These are phyloP conservation scores for Ptilorrhoa leucosticta DNA, from an alignment of 2,113 vertebrate genomes.

Conservation along the genomic window DNA sequence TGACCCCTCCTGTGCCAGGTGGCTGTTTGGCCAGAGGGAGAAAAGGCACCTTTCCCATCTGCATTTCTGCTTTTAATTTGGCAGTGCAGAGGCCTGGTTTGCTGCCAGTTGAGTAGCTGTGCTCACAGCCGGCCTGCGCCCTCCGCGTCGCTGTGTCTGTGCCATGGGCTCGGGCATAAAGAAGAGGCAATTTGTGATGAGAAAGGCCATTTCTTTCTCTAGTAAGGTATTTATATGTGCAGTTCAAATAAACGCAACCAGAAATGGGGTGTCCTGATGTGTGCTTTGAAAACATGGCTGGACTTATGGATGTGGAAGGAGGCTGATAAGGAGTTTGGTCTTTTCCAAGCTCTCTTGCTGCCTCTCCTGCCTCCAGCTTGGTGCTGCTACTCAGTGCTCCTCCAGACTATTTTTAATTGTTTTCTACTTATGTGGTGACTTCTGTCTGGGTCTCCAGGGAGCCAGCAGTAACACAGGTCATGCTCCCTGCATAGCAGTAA, in stretches of 20 bases:
- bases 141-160: rapidly evolving
- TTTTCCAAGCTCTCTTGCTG: background rate
- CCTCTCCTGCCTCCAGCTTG: background rate
- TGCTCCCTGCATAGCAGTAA: background rate
- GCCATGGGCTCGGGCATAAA: background rate
- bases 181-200: background rate
- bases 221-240: background rate
- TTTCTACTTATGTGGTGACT: background rate
- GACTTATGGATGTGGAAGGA: background rate
- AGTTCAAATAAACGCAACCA: background rate
- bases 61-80: background rate
- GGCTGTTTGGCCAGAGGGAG: background rate
- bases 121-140: rapidly evolving
- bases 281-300: background rate
- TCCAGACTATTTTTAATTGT: background rate
- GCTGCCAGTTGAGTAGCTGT: background rate
- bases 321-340: background rate
- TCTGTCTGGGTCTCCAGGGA: background rate
- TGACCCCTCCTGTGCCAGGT: background rate
- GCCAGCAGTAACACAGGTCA: background rate
- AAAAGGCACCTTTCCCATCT: background rate
- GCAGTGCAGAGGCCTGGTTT: background rate
- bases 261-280: background rate
- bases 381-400: background rate
- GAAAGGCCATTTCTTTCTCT: background rate